These are phyloP conservation scores for Hestina assimilis DNA, from an alignment of 1,140 invertebrate genomes.

Conservation along the genomic window DNA sequence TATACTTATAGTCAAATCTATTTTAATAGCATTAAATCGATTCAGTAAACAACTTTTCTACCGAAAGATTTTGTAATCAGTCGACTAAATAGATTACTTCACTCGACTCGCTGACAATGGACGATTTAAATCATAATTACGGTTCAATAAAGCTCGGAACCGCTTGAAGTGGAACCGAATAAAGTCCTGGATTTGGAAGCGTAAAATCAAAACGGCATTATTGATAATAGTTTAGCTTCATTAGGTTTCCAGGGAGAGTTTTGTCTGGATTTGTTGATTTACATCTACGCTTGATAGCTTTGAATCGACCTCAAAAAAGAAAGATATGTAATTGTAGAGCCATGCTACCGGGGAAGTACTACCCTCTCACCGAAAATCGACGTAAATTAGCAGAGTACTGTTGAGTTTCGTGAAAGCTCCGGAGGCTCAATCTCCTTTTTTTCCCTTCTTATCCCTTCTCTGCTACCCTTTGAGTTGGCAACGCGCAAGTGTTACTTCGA, in stretches of 20 bases:
- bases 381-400: no score
- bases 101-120: conserved; percentile 40
- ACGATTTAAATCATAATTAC: conserved; percentile 42
- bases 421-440: no score
- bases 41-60: conserved; percentile 36
- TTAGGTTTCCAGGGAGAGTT: conserved; percentile 48
- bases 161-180: conserved; percentile 32
- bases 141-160: conserved; percentile 50
- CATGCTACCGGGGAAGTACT: no score
- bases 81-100: conserved; percentile 51
- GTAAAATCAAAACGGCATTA: conserved; percentile 67
- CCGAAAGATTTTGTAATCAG: conserved; percentile 44
- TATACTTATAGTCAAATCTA: no score
- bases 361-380: no score
- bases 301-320: no score
- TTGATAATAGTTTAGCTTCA: conserved; percentile 59
- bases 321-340: no score
- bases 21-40: conserved; percentile 16
- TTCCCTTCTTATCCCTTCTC: no score
- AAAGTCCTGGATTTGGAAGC: conserved; percentile 47
- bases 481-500: no score
- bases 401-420: no score
- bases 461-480: no score
- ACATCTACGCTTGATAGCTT: no score
- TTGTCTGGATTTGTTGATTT: conserved; percentile 34